phyloP scores from a whole-genome alignment of 2,113 vertebrate species.

The Coryphaenoides rupestris region DNA sequence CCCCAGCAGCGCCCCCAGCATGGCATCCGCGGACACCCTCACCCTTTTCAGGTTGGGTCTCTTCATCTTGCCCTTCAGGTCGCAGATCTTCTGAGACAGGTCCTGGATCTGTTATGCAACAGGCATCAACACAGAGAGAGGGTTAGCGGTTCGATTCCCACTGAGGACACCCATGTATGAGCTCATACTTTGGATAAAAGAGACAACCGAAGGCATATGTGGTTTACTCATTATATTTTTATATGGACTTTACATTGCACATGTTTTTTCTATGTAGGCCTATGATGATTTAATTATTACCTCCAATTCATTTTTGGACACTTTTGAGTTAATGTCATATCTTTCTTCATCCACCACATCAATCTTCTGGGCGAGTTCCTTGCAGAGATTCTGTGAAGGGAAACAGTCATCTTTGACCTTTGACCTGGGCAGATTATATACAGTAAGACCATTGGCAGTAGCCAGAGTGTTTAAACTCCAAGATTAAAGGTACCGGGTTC shows the following conservation, averaged over 20 bases:
- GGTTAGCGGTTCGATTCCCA: background rate
- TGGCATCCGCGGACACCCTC: constrained; percentile 77
- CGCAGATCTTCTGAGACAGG: constrained; percentile 72
- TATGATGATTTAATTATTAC: constrained; percentile 36
- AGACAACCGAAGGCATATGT: too few relatives aligned
- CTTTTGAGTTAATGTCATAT: constrained; percentile 71
- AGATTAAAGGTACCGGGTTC: too few relatives aligned
- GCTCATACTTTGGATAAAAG: too few relatives aligned
- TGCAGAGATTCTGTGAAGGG: constrained; percentile 67
- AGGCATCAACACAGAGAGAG: background rate
- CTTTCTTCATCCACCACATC: constrained; percentile 74
- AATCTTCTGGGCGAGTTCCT: constrained; percentile 70
- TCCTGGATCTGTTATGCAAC: constrained; percentile 58
- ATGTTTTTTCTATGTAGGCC: too few relatives aligned
- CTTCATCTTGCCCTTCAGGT: constrained; percentile 81
- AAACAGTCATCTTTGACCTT: background rate
- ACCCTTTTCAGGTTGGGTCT: constrained; percentile 74
- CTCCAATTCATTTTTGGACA: constrained; percentile 64
- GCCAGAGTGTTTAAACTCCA: too few relatives aligned
- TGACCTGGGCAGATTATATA: too few relatives aligned
- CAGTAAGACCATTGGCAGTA: background rate
- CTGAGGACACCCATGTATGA: too few relatives aligned
- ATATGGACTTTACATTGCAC: too few relatives aligned
- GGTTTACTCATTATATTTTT: too few relatives aligned
- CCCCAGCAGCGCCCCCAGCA: constrained; percentile 75